Conservation (phyloP, 2,797 vertebrate genomes). For the Takifugu ocellatus region DNA sequence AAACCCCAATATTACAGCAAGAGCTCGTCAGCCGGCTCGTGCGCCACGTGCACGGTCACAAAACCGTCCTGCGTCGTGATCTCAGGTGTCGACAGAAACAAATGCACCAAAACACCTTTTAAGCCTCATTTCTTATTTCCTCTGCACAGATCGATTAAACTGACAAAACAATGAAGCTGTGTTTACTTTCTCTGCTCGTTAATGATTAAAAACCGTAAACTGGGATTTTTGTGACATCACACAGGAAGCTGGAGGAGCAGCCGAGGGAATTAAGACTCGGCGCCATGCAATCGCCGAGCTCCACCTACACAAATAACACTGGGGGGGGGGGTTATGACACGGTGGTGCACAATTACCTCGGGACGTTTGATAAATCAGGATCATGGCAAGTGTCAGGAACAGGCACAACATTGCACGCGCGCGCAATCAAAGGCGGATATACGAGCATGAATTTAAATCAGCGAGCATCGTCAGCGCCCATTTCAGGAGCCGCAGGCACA, state of each 20-base stretch:
- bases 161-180: conserved; percentile 43
- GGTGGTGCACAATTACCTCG: conserved; percentile 26
- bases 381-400: conserved; percentile 50
- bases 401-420: conserved; percentile 12
- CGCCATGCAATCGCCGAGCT: no score
- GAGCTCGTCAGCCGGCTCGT: conserved; percentile 5
- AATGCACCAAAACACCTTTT: no score
- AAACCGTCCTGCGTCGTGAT: no score
- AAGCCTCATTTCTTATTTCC: no score
- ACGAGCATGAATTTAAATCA: conserved; percentile 53
- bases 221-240: conserved; percentile 2
- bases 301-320: conserved; percentile 12
- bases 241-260: conserved; percentile 23
- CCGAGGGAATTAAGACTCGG: conserved; percentile 24
- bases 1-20: neutral
- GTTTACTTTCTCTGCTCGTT: conserved; percentile 31
- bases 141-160: conserved; percentile 3
- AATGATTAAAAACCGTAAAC: conserved; percentile 34
- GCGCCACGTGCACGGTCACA: neutral
- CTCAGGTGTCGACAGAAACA: no score
- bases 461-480: conserved; percentile 21
- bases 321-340: conserved; percentile 17
- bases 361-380: conserved; percentile 58
- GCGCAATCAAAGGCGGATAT: neutral
- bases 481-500: neutral